phyloP scores from a whole-genome alignment of 2,888 invertebrate species.

The Drosophila differens region DNA sequence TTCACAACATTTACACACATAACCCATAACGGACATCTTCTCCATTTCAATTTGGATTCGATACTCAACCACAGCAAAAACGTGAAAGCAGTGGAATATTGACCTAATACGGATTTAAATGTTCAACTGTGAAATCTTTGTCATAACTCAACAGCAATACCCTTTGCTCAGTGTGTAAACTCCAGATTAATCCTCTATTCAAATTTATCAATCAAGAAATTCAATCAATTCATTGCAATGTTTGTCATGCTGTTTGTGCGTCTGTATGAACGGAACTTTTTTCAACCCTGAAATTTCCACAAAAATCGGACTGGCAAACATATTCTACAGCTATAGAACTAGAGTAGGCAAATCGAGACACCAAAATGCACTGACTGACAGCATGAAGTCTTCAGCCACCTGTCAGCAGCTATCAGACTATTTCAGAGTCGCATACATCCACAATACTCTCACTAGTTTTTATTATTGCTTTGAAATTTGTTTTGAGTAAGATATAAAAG shows the following conservation, averaged over 20 bases:
- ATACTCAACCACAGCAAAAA: background rate
- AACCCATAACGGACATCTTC: background rate
- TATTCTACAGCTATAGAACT: background rate
- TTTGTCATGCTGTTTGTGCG: background rate
- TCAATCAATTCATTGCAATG: background rate
- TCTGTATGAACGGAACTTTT: background rate
- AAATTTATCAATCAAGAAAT: background rate
- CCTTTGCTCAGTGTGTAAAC: too few species aligned
- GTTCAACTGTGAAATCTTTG: background rate
- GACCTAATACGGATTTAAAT: background rate
- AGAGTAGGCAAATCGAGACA: background rate
- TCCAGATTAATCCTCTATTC: background rate
- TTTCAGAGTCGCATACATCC: background rate
- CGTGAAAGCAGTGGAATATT: background rate
- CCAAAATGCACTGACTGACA: background rate
- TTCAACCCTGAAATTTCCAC: background rate
- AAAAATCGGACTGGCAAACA: background rate
- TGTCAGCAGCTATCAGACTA: background rate
- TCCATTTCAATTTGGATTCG: background rate
- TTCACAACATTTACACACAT: background rate
- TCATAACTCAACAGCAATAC: background rate
- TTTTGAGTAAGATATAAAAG: constrained; percentile 22
- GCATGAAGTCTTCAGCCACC: background rate
- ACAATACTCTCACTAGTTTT: background rate
- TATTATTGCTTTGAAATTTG: background rate